These are phyloP conservation scores for Trachurus trachurus DNA, from an alignment of 2,797 vertebrate species.

Conservation along the genomic window DNA sequence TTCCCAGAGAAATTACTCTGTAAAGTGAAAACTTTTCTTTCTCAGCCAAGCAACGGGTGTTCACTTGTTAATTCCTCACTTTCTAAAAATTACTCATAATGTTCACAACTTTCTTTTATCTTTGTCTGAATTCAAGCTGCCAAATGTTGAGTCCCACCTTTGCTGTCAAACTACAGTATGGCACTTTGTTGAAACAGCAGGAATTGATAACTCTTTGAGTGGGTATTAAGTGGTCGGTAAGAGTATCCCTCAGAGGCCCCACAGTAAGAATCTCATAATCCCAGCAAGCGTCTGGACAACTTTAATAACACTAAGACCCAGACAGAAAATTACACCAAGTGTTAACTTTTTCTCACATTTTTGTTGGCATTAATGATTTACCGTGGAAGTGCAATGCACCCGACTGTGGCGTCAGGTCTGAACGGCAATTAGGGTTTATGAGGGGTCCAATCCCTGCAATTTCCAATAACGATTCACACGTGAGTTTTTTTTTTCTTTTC, in stretches of 20 bases:
- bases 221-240: constrained; percentile 76
- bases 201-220: constrained; percentile 75
- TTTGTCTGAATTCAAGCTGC: constrained; percentile 6
- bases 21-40: no score
- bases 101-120: constrained; percentile 34
- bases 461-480: constrained; percentile 79
- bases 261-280: constrained; percentile 78
- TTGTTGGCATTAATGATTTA: constrained; percentile 82
- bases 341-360: constrained; percentile 85
- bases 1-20: not conserved
- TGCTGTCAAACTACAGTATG: constrained; percentile 38
- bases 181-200: constrained; percentile 77
- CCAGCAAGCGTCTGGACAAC: constrained; percentile 80
- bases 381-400: constrained; percentile 71
- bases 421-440: constrained; percentile 84
- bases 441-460: constrained; percentile 76
- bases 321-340: constrained; percentile 83
- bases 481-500: constrained; percentile 51
- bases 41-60: not conserved
- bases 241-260: constrained; percentile 70
- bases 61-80: constrained; percentile 17
- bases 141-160: constrained; percentile 32
- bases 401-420: constrained; percentile 82
- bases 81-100: constrained; percentile 42
- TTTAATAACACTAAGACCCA: constrained; percentile 81